A percentile compares a stretch with the other conserved stretches of the same genome.
Conservation (phyloP, 2,797 vertebrate species). For the Pipistrellus nathusii region DNA sequence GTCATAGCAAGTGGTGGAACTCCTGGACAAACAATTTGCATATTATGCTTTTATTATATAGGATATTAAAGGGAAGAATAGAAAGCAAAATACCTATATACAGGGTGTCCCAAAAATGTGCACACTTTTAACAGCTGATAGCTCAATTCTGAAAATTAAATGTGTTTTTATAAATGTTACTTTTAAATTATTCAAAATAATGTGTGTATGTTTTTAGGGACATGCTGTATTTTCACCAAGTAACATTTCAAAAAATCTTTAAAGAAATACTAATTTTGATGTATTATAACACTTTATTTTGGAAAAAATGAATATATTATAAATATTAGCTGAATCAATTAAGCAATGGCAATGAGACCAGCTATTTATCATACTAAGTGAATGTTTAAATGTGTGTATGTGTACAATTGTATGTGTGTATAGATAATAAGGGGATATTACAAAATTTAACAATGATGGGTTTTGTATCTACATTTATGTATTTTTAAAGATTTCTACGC, state of each 20-base stretch:
- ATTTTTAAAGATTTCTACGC: neutral
- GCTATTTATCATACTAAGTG: neutral
- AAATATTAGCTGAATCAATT: neutral
- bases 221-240: neutral
- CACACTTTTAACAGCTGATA: too few relatives aligned
- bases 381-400: neutral
- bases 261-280: neutral
- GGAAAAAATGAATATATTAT: neutral
- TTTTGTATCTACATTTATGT: neutral
- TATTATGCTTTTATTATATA: too few relatives aligned
- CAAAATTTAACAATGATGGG: neutral
- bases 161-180: too few relatives aligned
- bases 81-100: neutral
- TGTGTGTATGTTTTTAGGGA: too few relatives aligned
- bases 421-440: neutral
- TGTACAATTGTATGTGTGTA: neutral
- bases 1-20: too few relatives aligned
- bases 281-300: neutral
- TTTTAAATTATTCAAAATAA: too few relatives aligned
- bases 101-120: too few relatives aligned
- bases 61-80: neutral
- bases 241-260: neutral
- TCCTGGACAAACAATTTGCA: too few relatives aligned
- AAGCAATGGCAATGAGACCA: neutral
- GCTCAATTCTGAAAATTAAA: too few relatives aligned